phyloP scores from a whole-genome alignment of 2,888 invertebrate species.

The Anodontia alba region DNA sequence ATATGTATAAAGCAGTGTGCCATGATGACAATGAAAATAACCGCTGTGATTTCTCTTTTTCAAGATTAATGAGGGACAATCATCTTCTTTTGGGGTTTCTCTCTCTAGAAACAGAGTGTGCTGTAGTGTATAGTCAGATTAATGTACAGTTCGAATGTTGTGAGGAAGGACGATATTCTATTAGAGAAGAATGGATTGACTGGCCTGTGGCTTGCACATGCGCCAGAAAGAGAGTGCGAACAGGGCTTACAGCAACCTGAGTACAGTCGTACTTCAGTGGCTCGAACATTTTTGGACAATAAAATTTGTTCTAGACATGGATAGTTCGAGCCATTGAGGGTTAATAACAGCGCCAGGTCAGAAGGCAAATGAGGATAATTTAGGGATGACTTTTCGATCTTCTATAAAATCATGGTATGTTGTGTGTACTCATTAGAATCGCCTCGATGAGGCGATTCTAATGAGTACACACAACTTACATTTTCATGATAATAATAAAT shows the following conservation, averaged over 20 bases:
- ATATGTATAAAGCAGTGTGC: conserved; percentile 43
- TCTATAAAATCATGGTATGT: too few relatives aligned
- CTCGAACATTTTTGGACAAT: too few relatives aligned
- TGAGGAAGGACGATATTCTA: conserved; percentile 35
- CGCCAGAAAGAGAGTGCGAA: conserved; percentile 32
- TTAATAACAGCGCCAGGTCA: too few relatives aligned
- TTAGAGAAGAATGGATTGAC: conserved; percentile 20
- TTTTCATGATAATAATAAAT: too few relatives aligned
- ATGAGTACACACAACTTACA: too few relatives aligned
- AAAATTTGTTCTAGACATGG: too few relatives aligned
- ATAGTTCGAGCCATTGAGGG: too few relatives aligned
- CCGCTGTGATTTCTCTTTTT: conserved; percentile 34
- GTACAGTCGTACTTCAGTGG: too few relatives aligned
- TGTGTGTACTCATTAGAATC: too few relatives aligned
- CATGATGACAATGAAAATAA: conserved; percentile 36
- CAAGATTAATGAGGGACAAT: background rate
- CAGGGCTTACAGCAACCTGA: background rate
- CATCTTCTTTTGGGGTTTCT: background rate
- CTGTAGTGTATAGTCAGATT: conserved; percentile 28
- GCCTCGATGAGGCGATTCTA: too few relatives aligned
- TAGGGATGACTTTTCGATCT: too few relatives aligned
- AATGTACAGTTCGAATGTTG: conserved; percentile 43
- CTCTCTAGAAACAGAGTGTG: conserved; percentile 49
- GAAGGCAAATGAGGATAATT: too few relatives aligned
- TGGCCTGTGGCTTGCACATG: conserved; percentile 60